Base-by-base conservation (phyloP, 1,140 invertebrate genomes). In the Hydropsyche tenuis region DNA sequence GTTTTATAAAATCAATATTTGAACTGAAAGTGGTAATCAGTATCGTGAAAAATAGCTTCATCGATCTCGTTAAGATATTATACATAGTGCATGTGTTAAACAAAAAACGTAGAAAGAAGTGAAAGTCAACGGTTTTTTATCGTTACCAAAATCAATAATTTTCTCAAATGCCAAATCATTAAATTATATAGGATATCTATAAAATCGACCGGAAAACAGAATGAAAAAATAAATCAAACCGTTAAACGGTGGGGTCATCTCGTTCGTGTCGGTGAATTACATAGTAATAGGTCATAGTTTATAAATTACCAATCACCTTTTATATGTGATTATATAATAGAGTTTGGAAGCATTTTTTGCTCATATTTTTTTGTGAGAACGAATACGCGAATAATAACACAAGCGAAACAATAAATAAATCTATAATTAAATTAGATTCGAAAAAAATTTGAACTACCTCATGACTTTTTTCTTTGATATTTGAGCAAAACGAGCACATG, bases 401-500 rank as follows among this genome's bases (percentile, higher is more conserved):
- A 20, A 5, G 3, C 4, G 3, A 51, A 51, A 51, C 3, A n/a
- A 51, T 37, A 37, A 37, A 37, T 37, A 37, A 37, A 37, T 37
- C 9, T 3, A 37, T 9, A 9, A 37, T 37, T 9, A 9, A 37
- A 37, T 51, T 51, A 51, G 14, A 51, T n/a, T 20, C 14, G 3
- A 16, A n/a, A n/a, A n/a, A n/a, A 5, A 16, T 16, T 66, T 66
- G 63, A 66, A 66, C 22, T 22, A 22, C 63, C 42, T 42, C 27
- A 14, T 16, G 27, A 63, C 5, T 60, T 63, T 63, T 37, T 63
- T 63, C 60, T 63, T 63, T 53, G 48, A 53, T 53, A 53, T 63
- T 63, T 63, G 27, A 30, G 42, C 63, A 43, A 37, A 64, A 37
- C 45, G 9, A 65, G 71, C 71, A 53, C 71, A 73, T 73, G 71